Evolutionary conservation across 2,888 invertebrate genomes (phyloP).

Genomic region (Calliscelio sp.): DNA sequence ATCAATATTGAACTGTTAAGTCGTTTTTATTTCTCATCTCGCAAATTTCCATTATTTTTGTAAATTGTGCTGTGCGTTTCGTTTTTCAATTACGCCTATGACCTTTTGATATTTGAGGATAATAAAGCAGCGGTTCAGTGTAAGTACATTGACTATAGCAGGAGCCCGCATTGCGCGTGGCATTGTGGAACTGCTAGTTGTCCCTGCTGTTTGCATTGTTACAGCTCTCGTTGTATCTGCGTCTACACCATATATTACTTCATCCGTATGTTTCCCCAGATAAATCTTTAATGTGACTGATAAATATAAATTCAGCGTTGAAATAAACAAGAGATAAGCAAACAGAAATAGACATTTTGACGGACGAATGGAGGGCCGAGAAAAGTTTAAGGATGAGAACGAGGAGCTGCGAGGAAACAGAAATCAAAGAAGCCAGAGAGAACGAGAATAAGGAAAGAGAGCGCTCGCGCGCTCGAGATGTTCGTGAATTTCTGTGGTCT

Average conservation of each 20-base stretch:
- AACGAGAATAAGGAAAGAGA: conserved; percentile 46
- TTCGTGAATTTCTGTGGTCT: conserved; percentile 71
- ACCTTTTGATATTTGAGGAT: conserved; percentile 36
- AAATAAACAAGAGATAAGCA: conserved; percentile 58
- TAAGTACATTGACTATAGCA: conserved; percentile 22
- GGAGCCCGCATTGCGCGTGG: conserved; percentile 34
- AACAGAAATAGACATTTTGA: conserved; percentile 45
- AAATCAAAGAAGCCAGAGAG: conserved; percentile 46
- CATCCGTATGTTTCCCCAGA: conserved; percentile 23
- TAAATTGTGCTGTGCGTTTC: background rate
- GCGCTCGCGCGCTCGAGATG: conserved; percentile 53
- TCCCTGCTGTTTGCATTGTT: conserved; percentile 49
- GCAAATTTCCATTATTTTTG: conserved; percentile 4
- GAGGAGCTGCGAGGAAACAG: conserved; percentile 45
- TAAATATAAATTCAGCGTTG: conserved; percentile 48
- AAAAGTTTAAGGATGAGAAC: background rate
- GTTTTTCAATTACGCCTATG: conserved; percentile 34
- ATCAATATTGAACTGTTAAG: conserved; percentile 28
- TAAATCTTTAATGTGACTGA: conserved; percentile 57
- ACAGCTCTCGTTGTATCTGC: conserved; percentile 31
- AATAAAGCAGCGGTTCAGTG: background rate
- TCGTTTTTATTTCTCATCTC: conserved; percentile 9
- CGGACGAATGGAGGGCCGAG: background rate
- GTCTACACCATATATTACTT: conserved; percentile 37
- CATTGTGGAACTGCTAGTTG: conserved; percentile 31